These are phyloP conservation scores for Tachystola acroxantha DNA, from an alignment of 2,888 invertebrate species.

Conservation along the genomic window DNA sequence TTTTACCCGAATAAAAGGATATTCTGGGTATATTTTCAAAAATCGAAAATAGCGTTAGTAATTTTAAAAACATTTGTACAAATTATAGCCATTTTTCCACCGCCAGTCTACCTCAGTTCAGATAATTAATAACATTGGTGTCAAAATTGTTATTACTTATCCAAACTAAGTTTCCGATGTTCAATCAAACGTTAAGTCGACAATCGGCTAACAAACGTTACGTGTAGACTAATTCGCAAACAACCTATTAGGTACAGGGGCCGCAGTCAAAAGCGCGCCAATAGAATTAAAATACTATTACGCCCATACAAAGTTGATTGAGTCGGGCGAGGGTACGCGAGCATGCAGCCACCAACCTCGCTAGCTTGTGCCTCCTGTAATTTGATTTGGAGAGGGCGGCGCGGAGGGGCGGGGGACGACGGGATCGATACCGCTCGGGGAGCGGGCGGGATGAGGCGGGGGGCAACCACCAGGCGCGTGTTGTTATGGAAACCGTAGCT, in stretches of 20 bases:
- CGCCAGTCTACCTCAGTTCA: no score
- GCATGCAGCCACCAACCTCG: slow-evolving; percentile 18
- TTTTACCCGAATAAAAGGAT: no score
- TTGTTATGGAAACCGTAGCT: slow-evolving; percentile 74
- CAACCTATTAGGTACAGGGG: slow-evolving; percentile 51
- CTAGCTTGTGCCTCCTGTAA: slow-evolving; percentile 53
- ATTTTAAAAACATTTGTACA: no score
- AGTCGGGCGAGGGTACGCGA: slow-evolving; percentile 23
- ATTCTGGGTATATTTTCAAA: no score
- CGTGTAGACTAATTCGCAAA: slow-evolving; percentile 58
- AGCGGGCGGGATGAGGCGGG: slow-evolving; percentile 17
- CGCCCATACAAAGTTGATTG: slow-evolving; percentile 72
- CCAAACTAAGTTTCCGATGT: slow-evolving; percentile 20
- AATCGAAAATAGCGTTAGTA: no score
- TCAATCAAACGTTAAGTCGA: slow-evolving; percentile 23
- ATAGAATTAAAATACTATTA: slow-evolving; percentile 76
- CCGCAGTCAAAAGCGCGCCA: slow-evolving; percentile 64
- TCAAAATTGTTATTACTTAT: no score
- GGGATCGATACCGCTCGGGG: slow-evolving; percentile 44
- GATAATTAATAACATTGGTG: no score
- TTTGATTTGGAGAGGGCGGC: slow-evolving; percentile 73
- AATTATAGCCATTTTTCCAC: no score
- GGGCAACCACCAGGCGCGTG: slow-evolving; percentile 50
- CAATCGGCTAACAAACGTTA: slow-evolving; percentile 29
- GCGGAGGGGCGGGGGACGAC: slow-evolving; percentile 34